phyloP scores from a whole-genome alignment of 2,888 invertebrate species.

The Eupithecia abbreviata region DNA sequence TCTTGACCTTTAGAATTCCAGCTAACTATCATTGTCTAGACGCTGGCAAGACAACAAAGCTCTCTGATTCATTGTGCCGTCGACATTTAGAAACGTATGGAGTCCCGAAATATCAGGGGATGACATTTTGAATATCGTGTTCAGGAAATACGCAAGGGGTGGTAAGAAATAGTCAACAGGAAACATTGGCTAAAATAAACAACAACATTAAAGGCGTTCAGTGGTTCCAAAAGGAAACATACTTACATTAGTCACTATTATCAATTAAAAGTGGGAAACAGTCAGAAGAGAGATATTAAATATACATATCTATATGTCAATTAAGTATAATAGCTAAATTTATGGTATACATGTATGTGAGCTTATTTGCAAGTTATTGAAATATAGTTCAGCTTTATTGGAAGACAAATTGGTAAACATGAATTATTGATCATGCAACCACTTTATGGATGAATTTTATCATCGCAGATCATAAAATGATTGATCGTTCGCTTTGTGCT shows the following conservation, averaged over 20 bases:
- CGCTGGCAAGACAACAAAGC: conserved; percentile 37
- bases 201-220: conserved; percentile 2
- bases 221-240: not conserved
- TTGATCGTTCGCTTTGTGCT: conserved; percentile 37
- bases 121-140: conserved; percentile 37
- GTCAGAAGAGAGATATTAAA: not conserved
- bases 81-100: conserved; percentile 40
- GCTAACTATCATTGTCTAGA: conserved; percentile 31
- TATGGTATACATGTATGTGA: not conserved
- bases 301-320: not conserved
- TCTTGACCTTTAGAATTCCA: conserved; percentile 20
- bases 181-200: conserved; percentile 12
- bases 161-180: conserved; percentile 11
- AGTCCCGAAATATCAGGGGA: conserved; percentile 39
- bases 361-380: not conserved
- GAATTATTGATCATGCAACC: conserved; percentile 39
- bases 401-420: conserved; percentile 21
- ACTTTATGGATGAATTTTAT: conserved; percentile 39
- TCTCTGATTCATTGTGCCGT: conserved; percentile 29
- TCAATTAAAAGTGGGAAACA: not conserved
- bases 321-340: not conserved
- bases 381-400: not conserved
- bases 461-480: conserved; percentile 41
- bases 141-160: conserved; percentile 15
- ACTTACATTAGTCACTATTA: not conserved